Conservation (phyloP, 2,888 invertebrate species). For the Chromoteleia sp. region DNA sequence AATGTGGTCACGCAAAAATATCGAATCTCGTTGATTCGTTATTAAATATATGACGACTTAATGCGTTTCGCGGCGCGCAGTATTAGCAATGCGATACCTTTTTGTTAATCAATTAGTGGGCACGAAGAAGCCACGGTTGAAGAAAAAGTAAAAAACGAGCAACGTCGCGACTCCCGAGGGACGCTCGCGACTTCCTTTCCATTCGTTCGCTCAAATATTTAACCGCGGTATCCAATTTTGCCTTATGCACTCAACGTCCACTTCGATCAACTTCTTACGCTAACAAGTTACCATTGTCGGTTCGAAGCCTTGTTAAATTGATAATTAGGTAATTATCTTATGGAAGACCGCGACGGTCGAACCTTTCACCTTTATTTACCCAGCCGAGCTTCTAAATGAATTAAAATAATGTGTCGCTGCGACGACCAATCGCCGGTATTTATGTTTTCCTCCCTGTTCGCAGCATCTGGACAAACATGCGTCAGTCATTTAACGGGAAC, state of each 20-base stretch:
- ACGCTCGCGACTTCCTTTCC: conserved; percentile 77
- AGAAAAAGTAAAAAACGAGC: conserved; percentile 61
- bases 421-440: neutral
- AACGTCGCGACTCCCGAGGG: conserved; percentile 75
- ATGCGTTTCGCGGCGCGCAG: neutral
- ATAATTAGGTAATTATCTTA: conserved; percentile 53
- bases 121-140: conserved; percentile 65
- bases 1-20: neutral
- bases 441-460: conserved; percentile 8
- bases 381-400: conserved; percentile 12
- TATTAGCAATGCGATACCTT: conserved; percentile 34
- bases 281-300: conserved; percentile 63
- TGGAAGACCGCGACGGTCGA: neutral
- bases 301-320: conserved; percentile 54
- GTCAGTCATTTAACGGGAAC: conserved; percentile 26
- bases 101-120: conserved; percentile 74
- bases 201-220: conserved; percentile 80
- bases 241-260: conserved; percentile 70
- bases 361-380: conserved; percentile 33
- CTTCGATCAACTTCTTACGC: conserved; percentile 65
- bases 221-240: conserved; percentile 80
- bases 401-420: conserved; percentile 16
- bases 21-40: neutral
- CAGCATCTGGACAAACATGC: conserved; percentile 48
- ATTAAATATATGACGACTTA: neutral